These are phyloP conservation scores for Balearica regulorum DNA, from an alignment of 2,797 vertebrate genomes.

Conservation along the genomic window DNA sequence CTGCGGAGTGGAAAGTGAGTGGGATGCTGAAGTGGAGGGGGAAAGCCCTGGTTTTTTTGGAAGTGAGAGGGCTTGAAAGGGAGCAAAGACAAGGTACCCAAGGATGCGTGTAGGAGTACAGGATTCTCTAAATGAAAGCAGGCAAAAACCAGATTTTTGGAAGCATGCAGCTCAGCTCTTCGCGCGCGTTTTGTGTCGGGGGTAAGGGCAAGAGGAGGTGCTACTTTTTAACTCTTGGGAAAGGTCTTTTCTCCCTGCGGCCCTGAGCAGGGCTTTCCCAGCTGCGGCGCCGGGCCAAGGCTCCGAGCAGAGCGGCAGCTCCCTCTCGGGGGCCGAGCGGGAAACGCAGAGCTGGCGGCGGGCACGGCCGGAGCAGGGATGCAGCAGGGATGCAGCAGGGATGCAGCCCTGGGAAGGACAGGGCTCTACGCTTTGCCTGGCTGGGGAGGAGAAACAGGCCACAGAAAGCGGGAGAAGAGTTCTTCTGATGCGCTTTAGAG, in stretches of 20 bases:
- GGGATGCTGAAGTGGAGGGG: not conserved
- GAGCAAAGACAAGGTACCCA: not conserved
- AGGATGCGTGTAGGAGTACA: not conserved
- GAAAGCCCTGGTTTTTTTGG: not conserved
- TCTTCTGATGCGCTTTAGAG: fast-evolving
- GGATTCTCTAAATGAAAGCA: not conserved
- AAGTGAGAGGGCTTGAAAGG: not conserved
- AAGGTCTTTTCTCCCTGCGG: not conserved
- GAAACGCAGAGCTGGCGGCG: too few relatives aligned
- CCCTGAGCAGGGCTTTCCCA: not conserved
- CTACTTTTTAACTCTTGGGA: not conserved
- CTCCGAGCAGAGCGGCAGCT: too few relatives aligned
- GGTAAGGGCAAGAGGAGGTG: not conserved
- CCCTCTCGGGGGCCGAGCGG: too few relatives aligned
- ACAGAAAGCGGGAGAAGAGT: fast-evolving
- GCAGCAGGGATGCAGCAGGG: too few relatives aligned
- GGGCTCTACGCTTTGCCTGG: too few relatives aligned
- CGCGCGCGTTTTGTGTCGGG: fast-evolving
- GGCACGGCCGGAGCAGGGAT: not conserved
- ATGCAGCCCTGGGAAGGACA: too few relatives aligned
- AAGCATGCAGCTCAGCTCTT: not conserved
- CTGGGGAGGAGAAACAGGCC: not conserved
- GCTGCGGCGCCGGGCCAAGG: not conserved
- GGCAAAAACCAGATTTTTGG: not conserved
- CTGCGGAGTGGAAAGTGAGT: not conserved